phyloP scores from a whole-genome alignment of 2,113 vertebrate species.

The Naja naja region DNA sequence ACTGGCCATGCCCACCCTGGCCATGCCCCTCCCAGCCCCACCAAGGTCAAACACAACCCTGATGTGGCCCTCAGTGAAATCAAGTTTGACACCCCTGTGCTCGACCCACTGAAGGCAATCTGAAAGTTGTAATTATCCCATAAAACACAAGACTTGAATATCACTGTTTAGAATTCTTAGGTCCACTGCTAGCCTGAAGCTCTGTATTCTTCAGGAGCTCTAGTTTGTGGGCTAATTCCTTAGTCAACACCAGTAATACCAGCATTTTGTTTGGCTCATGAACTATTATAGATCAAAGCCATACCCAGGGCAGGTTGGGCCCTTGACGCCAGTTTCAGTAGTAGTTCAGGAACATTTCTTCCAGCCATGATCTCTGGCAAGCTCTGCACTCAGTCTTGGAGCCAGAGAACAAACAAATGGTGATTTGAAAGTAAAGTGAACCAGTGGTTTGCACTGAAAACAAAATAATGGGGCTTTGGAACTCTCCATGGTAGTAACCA shows the following conservation, averaged over 20 bases:
- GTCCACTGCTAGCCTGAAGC: not conserved
- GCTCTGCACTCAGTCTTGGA: not conserved
- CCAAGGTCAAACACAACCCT: too few relatives aligned
- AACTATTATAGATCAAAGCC: not conserved
- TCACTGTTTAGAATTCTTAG: not conserved
- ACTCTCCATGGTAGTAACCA: not conserved
- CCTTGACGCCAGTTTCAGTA: not conserved
- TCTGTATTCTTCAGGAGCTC: not conserved
- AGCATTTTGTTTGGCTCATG: not conserved
- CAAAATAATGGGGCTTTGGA: not conserved
- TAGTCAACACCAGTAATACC: not conserved
- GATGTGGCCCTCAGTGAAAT: too few relatives aligned
- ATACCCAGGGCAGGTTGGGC: not conserved
- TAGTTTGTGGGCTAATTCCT: not conserved
- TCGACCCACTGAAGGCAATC: not conserved
- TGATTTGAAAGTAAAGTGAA: not conserved
- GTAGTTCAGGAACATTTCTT: not conserved
- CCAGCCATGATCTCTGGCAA: not conserved
- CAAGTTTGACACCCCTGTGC: not conserved
- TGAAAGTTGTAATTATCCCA: not conserved
- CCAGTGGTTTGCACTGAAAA: not conserved
- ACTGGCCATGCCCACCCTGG: too few relatives aligned
- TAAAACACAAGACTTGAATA: not conserved
- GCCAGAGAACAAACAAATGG: not conserved
- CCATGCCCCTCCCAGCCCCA: too few relatives aligned